Evolutionary conservation across 2,797 vertebrate genomes (phyloP).

Genomic region (Rhinatrema bivittatum): DNA sequence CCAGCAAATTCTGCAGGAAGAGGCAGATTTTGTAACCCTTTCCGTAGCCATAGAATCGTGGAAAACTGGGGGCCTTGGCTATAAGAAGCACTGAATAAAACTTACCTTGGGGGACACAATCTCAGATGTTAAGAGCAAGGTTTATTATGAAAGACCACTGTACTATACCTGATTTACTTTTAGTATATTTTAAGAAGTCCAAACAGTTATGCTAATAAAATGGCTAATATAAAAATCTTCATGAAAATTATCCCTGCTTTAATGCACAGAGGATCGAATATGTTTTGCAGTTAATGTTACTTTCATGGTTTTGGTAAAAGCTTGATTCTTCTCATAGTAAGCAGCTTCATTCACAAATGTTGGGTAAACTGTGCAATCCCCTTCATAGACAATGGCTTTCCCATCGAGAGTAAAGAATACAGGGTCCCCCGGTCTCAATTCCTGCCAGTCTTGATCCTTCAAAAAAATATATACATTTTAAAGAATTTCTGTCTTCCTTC

Average conservation of each 20-base stretch:
- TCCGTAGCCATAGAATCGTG: too few species aligned
- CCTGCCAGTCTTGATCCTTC: slow-evolving; percentile 93
- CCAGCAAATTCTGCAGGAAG: too few species aligned
- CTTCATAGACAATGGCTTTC: slow-evolving; percentile 72
- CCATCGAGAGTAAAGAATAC: slow-evolving; percentile 88
- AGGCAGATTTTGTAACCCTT: too few species aligned
- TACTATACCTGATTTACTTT: too few species aligned
- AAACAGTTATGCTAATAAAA: too few species aligned
- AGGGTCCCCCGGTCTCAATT: slow-evolving; percentile 81
- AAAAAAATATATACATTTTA: slow-evolving; percentile 19
- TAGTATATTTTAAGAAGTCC: too few species aligned
- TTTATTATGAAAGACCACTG: too few species aligned
- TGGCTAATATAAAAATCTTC: too few species aligned
- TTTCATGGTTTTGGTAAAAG: slow-evolving; percentile 80
- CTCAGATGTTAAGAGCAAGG: too few species aligned
- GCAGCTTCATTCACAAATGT: slow-evolving; percentile 95
- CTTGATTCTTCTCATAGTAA: slow-evolving; percentile 95
- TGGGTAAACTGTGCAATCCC: slow-evolving; percentile 71
- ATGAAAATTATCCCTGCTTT: not conserved
- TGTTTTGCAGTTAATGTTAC: slow-evolving; percentile 62
- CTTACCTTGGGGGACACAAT: too few species aligned
- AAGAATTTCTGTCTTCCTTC: not conserved
- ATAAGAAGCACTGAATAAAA: too few species aligned
- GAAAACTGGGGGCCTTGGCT: too few species aligned
- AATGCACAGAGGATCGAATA: slow-evolving; percentile 37